phyloP scores from a whole-genome alignment of 1,140 invertebrate species.

The Ceratina australensis region DNA sequence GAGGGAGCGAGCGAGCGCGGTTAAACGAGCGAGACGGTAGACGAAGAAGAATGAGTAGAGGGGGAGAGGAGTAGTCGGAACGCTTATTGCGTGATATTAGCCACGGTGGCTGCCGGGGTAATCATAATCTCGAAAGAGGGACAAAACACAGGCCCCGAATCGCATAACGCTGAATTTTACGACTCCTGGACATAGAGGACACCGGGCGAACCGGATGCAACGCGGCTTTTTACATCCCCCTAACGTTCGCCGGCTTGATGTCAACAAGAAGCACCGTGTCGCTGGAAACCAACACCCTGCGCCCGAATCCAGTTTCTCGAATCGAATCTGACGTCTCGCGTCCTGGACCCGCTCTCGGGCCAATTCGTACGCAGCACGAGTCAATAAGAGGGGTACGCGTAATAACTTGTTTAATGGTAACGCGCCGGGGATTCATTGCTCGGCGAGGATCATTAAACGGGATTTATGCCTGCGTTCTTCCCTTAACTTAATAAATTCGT shows the following conservation, averaged over 20 bases:
- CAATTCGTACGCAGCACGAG: no score
- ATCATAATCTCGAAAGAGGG: conserved; percentile 72
- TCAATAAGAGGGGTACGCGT: no score
- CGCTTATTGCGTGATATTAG: conserved; percentile 75
- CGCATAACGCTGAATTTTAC: conserved; percentile 71
- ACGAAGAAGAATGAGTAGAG: conserved; percentile 13
- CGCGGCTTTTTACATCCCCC: conserved; percentile 65
- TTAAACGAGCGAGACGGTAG: conserved; percentile 6
- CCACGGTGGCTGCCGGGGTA: conserved; percentile 70
- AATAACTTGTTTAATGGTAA: no score
- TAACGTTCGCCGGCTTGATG: conserved; percentile 50
- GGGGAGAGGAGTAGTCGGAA: conserved; percentile 37
- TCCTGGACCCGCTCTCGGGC: no score
- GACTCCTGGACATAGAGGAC: conserved; percentile 64
- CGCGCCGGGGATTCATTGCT: no score
- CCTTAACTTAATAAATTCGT: no score
- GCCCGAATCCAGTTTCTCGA: not conserved
- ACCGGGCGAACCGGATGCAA: conserved; percentile 68
- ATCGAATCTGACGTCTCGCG: not conserved
- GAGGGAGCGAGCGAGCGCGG: not conserved
- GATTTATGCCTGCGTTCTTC: no score
- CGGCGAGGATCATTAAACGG: no score
- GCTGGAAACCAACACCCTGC: conserved; percentile 22
- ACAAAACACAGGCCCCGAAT: conserved; percentile 73
- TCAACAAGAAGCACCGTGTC: conserved; percentile 32